phyloP scores from a whole-genome alignment of 2,888 invertebrate species.

The Busseola fusca region DNA sequence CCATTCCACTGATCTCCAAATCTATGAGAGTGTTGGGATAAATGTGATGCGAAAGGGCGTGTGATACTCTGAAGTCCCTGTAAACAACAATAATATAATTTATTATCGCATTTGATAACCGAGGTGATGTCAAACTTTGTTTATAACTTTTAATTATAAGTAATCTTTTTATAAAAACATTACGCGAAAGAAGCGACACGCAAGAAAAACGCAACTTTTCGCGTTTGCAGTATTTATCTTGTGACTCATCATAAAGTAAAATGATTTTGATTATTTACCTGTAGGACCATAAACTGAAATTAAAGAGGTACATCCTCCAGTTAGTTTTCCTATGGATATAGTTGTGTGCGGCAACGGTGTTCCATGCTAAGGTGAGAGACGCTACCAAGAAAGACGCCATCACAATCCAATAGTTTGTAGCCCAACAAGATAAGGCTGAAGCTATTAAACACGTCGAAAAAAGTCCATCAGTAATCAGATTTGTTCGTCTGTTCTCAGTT shows the following conservation, averaged over 20 bases:
- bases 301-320: slow-evolving; percentile 94
- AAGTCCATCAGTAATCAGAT: slow-evolving; percentile 78
- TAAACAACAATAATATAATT: slow-evolving; percentile 58
- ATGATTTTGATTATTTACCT: slow-evolving; percentile 76
- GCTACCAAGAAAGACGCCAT: slow-evolving; percentile 72
- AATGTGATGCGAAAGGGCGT: slow-evolving; percentile 94
- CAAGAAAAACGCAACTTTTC: no score
- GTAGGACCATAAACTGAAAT: slow-evolving; percentile 91
- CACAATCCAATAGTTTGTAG: slow-evolving; percentile 70
- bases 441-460: slow-evolving; percentile 75
- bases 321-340: slow-evolving; percentile 93
- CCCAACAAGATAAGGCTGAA: slow-evolving; percentile 74
- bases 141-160: neutral
- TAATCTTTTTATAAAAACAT: neutral
- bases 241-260: neutral
- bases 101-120: neutral
- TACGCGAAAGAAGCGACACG: no score
- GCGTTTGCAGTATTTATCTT: neutral
- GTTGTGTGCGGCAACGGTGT: slow-evolving; percentile 91
- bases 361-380: slow-evolving; percentile 89
- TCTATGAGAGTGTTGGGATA: slow-evolving; percentile 94
- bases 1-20: slow-evolving; percentile 91
- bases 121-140: neutral
- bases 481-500: slow-evolving; percentile 62
- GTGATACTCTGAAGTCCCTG: slow-evolving; percentile 93